These are phyloP conservation scores for Urocitellus parryii DNA, from an alignment of 2,113 vertebrate species.

Conservation along the genomic window DNA sequence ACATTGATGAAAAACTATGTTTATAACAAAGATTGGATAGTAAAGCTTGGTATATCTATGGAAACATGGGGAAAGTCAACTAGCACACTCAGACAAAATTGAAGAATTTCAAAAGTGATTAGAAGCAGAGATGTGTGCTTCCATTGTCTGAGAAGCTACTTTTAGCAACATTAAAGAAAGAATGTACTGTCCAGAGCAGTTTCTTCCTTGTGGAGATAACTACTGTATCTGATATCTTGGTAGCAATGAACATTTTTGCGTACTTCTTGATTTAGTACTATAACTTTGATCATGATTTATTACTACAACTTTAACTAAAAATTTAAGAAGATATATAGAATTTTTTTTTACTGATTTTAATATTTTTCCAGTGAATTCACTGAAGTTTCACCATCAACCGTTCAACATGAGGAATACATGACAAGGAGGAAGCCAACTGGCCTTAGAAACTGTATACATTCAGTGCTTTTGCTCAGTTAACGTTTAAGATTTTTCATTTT, in stretches of 20 bases:
- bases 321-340: background rate
- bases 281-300: background rate
- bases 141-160: background rate
- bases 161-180: background rate
- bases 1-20: background rate
- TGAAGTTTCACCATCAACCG: background rate
- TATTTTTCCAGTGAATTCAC: background rate
- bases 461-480: background rate
- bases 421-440: background rate
- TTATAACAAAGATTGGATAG: background rate
- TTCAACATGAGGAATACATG: background rate
- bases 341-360: background rate
- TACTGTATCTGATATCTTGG: background rate
- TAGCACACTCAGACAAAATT: background rate
- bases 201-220: background rate
- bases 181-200: background rate
- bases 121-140: background rate
- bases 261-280: background rate
- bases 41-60: background rate
- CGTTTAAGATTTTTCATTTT: background rate
- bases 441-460: background rate
- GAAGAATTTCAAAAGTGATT: background rate
- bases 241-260: background rate
- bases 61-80: background rate
- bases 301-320: conserved; percentile 17